Evolutionary conservation across 2,797 vertebrate species (phyloP), one percentile per base, ranked within the genome.

Genomic region (Pyrocephalus nanus): DNA sequence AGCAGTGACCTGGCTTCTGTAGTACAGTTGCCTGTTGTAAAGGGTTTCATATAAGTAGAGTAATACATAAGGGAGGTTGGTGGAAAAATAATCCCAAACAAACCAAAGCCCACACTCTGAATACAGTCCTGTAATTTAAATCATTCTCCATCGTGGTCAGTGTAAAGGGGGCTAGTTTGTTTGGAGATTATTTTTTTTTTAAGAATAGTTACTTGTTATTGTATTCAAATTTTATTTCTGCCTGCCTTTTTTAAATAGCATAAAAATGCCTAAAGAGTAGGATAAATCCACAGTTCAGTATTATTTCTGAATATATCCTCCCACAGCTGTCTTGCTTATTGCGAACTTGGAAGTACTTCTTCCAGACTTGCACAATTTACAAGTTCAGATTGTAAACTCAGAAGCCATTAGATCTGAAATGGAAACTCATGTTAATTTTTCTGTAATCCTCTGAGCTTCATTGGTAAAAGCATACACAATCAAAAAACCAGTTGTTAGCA

Each of bases 231-330:
- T 88, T 80, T 1, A 30, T 3, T 58, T 66, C 45, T 69, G 6
- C n/a, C 15, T 61, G 36, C 30, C 21, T 86, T 70, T 83, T 57
- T 65, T 45, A 82, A 81, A 47, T n/a, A 54, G 30, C 27, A 42
- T 53, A 12, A 30, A 40, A 11, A 1, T 0, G 7, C 3, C 11
- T 25, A 7, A 27, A n/a, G 57, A 34, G 9, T 26, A n/a, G 29
- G 26, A 23, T 72, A 45, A 57, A 36, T 83, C 19, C 14, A 11
- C 29, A 61, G 27, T 78, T 77, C 51, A 27, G 7, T 74, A 6
- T 74, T 81, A 19, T 13, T 86, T 80, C 36, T 66, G 29, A 60
- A 19, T 79, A 12, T 42, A n/a, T 77, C 15, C 21, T 60, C 12
- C 26, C 12, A 8, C 38, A 34, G 25, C 40, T 34, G 9, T 58